These are phyloP conservation scores for Ptycholaimellus sp. DNA, from an alignment of 2,888 invertebrate genomes.

Conservation along the genomic window DNA sequence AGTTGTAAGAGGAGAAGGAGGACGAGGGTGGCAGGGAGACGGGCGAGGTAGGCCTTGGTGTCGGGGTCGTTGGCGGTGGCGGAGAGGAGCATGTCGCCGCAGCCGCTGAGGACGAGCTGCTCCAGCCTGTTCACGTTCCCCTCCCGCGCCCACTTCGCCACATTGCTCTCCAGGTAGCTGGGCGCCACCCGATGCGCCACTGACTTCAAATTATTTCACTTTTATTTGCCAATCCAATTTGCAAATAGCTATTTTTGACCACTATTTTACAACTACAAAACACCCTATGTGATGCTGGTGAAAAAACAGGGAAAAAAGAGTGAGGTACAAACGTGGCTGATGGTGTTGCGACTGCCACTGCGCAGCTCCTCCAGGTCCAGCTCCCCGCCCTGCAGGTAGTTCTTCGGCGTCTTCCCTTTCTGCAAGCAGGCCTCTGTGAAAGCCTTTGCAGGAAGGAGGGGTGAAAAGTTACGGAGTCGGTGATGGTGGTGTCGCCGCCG, in stretches of 20 bases:
- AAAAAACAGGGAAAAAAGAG: too few species aligned
- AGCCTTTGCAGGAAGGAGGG: neutral
- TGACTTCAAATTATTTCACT: too few species aligned
- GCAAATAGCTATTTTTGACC: too few species aligned
- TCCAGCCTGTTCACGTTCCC: constrained; percentile 60
- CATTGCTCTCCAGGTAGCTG: constrained; percentile 41
- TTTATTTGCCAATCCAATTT: too few species aligned
- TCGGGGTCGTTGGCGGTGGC: constrained; percentile 29
- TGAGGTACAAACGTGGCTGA: too few species aligned
- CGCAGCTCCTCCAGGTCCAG: constrained; percentile 23
- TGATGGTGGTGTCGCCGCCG: constrained; percentile 39
- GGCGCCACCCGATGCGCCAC: constrained; percentile 25
- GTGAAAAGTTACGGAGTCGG: constrained; percentile 32
- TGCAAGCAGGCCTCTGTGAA: constrained; percentile 7
- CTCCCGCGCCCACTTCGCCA: constrained; percentile 83
- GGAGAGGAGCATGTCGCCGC: constrained; percentile 47
- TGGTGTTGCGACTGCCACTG: too few species aligned
- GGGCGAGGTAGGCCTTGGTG: constrained; percentile 7
- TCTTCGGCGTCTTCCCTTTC: constrained; percentile 28
- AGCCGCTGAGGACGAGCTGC: constrained; percentile 66
- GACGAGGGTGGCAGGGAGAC: constrained; percentile 5
- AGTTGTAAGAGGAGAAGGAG: too few species aligned
- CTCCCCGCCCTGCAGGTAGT: constrained; percentile 26
- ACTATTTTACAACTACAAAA: too few species aligned
- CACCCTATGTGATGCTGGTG: too few species aligned